Base-by-base conservation (phyloP, 2,113 vertebrate genomes). In the Chrysochloris asiatica region DNA sequence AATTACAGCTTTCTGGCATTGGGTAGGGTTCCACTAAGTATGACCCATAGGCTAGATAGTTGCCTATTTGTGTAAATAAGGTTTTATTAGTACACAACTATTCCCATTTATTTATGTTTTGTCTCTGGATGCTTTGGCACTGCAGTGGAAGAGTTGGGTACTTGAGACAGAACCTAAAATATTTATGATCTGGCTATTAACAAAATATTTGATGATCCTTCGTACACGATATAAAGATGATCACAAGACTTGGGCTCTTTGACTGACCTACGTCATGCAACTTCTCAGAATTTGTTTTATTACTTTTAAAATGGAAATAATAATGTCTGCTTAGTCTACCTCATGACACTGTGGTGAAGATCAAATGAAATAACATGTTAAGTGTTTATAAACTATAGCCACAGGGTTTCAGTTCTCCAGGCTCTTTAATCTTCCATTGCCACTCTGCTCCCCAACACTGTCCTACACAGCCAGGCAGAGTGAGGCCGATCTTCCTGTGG, bases 31-130 rank as follows among this genome's bases (percentile, higher is more conserved):
- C 77, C 52, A 52, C 69, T 82, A 90, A 93, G n/a, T n/a, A 56
- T 0, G 47, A 65, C 10, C 71, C 59, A 36, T 0, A 4, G 22
- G 43, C 71, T 65, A 78, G 89, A 81, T 50, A 41, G 65, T 22
- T 82, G 63, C 50, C 43, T 81, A 83, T 77, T 93, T 93, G 86
- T 78, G 21, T 84, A 91, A 93, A 89, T 36, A 85, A 88, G 24
- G 14, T 28, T 87, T 78, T 61, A 54, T 4, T 84, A 77, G 73
- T 83, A 76, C 43, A 52, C n/a, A 87, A 45, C 26, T 17, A 59
- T 36, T 24, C 38, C 33, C 56, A 36, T 93, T 83, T 83, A 48
- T 86, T 84, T 88, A 52, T 81, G 54, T 69, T 69, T 75, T 63
- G 26, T 82, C 45, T 63, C 4, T 30, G 85, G 36, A 65, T 77